Evolutionary conservation across 1,140 invertebrate species (phyloP).

Genomic region (Goniozus legneri): DNA sequence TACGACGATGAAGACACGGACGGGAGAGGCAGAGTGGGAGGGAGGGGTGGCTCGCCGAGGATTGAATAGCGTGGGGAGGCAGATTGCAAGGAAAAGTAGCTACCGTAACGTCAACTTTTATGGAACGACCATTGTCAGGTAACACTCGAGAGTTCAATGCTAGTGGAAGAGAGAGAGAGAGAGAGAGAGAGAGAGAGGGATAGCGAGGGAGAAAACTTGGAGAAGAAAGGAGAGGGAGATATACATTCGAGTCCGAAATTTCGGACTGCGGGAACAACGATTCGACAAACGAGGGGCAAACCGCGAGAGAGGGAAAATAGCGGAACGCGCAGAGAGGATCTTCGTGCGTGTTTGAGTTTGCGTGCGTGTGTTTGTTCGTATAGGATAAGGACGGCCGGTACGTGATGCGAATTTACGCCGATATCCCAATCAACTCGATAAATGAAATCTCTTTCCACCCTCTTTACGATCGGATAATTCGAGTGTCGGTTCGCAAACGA

Average conservation of each 20-base stretch:
- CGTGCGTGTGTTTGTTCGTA: no score
- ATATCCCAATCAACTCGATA: not conserved
- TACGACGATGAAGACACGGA: no score
- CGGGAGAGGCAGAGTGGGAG: conserved; percentile 4
- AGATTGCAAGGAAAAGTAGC: conserved; percentile 18
- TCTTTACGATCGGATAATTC: not conserved
- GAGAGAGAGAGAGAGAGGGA: not conserved
- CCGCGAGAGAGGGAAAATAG: no score
- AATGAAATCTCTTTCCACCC: not conserved
- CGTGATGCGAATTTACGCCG: not conserved
- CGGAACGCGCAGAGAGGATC: no score
- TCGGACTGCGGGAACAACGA: no score
- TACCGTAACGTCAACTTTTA: conserved; percentile 18
- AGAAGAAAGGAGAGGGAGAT: no score
- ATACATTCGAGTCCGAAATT: no score
- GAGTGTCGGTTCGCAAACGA: not conserved
- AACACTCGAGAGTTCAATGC: conserved; percentile 13
- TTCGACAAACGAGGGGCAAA: no score
- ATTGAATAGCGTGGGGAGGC: not conserved
- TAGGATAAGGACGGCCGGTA: no score
- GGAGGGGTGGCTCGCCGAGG: not conserved
- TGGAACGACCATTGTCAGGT: conserved; percentile 20
- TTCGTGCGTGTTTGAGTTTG: no score
- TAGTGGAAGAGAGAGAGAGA: not conserved
- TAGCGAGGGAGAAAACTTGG: conserved; percentile 5